A percentile compares a stretch with the other conserved stretches of the same genome.
Evolutionary conservation across 2,888 invertebrate genomes (phyloP).

Genomic region (Lithophane leautieri): DNA sequence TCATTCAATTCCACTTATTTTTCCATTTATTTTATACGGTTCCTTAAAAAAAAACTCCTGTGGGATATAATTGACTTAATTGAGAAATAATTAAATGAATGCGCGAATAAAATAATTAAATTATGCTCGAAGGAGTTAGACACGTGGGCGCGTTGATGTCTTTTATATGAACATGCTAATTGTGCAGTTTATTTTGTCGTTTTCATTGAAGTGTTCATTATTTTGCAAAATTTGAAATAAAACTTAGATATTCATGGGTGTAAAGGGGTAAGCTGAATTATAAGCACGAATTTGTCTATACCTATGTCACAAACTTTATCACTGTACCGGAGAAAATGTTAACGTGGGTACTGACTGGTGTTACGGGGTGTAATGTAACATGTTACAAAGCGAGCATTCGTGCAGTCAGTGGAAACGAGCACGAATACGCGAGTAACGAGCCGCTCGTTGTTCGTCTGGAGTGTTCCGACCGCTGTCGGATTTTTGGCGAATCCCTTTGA

Average conservation of each 20-base stretch:
- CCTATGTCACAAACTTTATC: neutral
- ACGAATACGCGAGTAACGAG: too few species aligned
- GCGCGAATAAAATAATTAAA: constrained; percentile 18
- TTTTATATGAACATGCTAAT: constrained; percentile 52
- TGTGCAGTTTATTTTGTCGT: neutral
- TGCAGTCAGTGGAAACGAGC: too few species aligned
- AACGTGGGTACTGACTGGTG: too few species aligned
- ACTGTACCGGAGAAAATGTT: neutral
- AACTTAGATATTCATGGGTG: neutral
- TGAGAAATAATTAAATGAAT: constrained; percentile 1
- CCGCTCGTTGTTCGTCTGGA: too few species aligned
- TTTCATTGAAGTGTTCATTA: neutral
- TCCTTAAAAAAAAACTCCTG: constrained; percentile 1
- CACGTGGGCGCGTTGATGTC: constrained; percentile 60
- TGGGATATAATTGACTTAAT: constrained; percentile 19
- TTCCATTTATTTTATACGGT: constrained; percentile 7
- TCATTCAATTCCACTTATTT: constrained; percentile 19
- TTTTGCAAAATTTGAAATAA: neutral
- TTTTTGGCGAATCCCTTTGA: too few species aligned
- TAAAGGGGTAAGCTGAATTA: neutral
- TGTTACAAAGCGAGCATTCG: too few species aligned
- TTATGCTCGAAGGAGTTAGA: neutral
- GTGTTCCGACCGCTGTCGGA: too few species aligned
- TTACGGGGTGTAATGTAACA: too few species aligned
- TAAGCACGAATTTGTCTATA: neutral